Evolutionary conservation across 2,113 vertebrate species (phyloP).

Genomic region (Corythornis cristatus): DNA sequence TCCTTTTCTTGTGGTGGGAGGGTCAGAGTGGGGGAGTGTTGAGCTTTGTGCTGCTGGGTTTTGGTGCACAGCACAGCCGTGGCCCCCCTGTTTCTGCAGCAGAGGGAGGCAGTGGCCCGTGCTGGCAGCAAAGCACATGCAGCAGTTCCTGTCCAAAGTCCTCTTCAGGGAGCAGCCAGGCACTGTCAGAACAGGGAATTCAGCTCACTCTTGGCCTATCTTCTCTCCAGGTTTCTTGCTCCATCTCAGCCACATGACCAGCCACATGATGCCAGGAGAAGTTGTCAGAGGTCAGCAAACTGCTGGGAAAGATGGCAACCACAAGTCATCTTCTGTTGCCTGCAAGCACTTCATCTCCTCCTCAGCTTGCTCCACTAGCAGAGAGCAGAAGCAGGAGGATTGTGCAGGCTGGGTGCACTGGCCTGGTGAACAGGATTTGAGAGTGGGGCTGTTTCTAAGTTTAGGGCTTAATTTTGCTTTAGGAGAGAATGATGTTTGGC

Average conservation of each 20-base stretch:
- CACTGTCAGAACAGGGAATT: neutral
- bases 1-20: neutral
- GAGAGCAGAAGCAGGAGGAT: neutral
- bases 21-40: accelerated
- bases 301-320: neutral
- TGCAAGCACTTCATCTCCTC: neutral
- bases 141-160: neutral
- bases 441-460: neutral
- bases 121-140: accelerated
- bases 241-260: neutral
- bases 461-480: slow-evolving; percentile 2
- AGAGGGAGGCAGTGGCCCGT: neutral
- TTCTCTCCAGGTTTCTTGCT: neutral
- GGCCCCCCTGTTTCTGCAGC: neutral
- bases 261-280: neutral
- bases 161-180: neutral
- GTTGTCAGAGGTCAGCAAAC: neutral
- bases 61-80: neutral
- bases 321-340: neutral
- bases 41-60: neutral
- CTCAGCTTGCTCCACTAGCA: neutral
- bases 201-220: neutral
- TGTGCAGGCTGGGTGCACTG: neutral
- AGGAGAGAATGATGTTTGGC: neutral
- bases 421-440: neutral